phyloP scores from a whole-genome alignment of 2,113 vertebrate species.

The Equus quagga region DNA sequence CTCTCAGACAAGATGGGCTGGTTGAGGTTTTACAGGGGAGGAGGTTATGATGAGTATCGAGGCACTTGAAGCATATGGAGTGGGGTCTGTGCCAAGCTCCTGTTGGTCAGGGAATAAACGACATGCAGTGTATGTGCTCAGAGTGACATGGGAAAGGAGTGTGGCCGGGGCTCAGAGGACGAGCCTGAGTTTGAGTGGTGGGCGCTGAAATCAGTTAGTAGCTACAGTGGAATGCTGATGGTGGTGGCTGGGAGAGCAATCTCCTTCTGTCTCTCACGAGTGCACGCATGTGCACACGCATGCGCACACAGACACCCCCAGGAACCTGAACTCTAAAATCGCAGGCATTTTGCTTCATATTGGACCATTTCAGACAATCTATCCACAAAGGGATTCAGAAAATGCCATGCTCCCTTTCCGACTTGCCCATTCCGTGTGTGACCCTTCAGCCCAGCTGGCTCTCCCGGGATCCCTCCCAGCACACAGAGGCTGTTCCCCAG shows the following conservation, averaged over 20 bases:
- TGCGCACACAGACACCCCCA: too few species aligned
- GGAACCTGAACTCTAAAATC: not conserved
- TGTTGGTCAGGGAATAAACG: not conserved
- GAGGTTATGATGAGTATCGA: not conserved
- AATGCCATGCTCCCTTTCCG: not conserved
- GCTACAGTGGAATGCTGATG: not conserved
- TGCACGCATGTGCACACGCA: fast-evolving
- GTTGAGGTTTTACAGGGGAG: not conserved
- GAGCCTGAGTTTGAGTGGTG: not conserved
- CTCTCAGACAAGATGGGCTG: not conserved
- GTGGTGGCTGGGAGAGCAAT: not conserved
- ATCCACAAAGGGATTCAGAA: not conserved
- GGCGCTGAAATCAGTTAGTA: not conserved
- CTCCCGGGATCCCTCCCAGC: not conserved
- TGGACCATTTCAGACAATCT: not conserved
- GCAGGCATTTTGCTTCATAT: not conserved
- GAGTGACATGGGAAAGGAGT: not conserved
- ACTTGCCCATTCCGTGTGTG: not conserved
- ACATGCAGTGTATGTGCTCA: not conserved
- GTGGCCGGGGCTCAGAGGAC: not conserved
- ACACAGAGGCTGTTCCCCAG: not conserved
- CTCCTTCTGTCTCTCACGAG: not conserved
- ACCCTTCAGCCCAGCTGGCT: not conserved
- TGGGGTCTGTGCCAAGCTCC: not conserved
- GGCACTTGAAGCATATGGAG: not conserved